Percentiles rank a stretch among this genome's conserved stretches.
phyloP scores from a whole-genome alignment of 1,140 invertebrate species.

The Drosophila nebulosa region DNA sequence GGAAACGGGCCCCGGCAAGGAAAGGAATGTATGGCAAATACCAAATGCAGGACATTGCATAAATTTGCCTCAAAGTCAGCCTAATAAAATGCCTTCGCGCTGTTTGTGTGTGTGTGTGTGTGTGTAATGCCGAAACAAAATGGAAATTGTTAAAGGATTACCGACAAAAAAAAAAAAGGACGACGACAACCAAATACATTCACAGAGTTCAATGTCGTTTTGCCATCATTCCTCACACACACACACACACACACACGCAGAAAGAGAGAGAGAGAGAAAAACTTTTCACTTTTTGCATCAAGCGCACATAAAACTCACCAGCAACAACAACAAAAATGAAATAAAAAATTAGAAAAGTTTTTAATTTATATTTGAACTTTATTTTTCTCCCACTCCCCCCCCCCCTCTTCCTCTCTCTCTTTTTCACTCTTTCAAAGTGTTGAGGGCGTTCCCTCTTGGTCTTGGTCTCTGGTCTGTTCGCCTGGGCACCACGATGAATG shows the following conservation, averaged over 20 bases:
- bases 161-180: too few species aligned
- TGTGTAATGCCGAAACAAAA: conserved; percentile 39
- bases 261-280: too few species aligned
- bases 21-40: conserved; percentile 68
- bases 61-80: conserved; percentile 31
- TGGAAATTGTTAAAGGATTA: conserved; percentile 75
- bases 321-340: conserved; percentile 14
- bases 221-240: conserved; percentile 1
- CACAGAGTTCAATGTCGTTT: conserved; percentile 61
- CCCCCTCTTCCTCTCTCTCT: conserved; percentile 11
- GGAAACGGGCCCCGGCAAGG: conserved; percentile 63
- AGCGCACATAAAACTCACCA: conserved; percentile 68
- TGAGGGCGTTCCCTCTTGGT: conserved; percentile 20
- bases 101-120: too few species aligned
- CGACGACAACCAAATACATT: conserved; percentile 37
- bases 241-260: background rate
- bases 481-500: conserved; percentile 12
- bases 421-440: conserved; percentile 56
- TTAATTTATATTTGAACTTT: conserved; percentile 79
- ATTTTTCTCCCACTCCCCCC: conserved; percentile 7
- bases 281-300: conserved; percentile 75
- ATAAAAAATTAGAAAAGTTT: conserved; percentile 70
- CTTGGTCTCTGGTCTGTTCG: too few species aligned
- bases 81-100: conserved; percentile 31
- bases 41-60: conserved; percentile 46